Evolutionary conservation across 2,113 vertebrate species (phyloP), one percentile per base, ranked within the genome.

Genomic region (Dascyllus trimaculatus): DNA sequence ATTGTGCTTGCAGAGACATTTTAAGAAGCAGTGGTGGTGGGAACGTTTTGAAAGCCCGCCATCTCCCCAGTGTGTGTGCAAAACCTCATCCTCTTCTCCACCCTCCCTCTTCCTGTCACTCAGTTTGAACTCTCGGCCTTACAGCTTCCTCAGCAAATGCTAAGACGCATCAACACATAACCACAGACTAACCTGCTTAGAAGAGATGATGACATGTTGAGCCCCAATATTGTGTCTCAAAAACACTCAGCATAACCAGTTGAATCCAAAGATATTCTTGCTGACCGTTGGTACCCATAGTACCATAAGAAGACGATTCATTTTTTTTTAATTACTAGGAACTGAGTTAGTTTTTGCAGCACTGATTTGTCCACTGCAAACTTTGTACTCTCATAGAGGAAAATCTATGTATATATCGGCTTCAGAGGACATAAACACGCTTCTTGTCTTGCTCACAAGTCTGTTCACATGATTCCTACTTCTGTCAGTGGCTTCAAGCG

Each of bases 91-190:
- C 68, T 71, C 57, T 43, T 11, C 49, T 49, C 17, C 1, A 10
- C 35, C 65, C 45, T 58, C 29, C 74, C 45, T 48, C 56, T 86
- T 87, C 76, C 73, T 72, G 70, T 88, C 70, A 24, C 52, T 25
- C 52, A 48, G 60, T 71, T 56, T 79, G 38, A 56, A 46, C 65
- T 75, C 51, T 21, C 9, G 24, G 32, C 53, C 15, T 2, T 26
- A 21, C 14, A n/a, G 3, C 48, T 68, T 74, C 21, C 68, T 35
- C 17, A 21, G 2, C 11, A 46, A 43, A 19, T 21, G 35, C 45
- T 24, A 5, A 26, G 14, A 48, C 4, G 25, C 21, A 18, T 32
- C 17, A 61, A 46, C 18, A 10, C 51, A 22, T 32, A 14, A 56
- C 40, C 24, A 38, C 62, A 70, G 57, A 49, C 69, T 71, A 65